Base-by-base conservation (phyloP, 2,888 invertebrate genomes). In the Cotesia congregata region DNA sequence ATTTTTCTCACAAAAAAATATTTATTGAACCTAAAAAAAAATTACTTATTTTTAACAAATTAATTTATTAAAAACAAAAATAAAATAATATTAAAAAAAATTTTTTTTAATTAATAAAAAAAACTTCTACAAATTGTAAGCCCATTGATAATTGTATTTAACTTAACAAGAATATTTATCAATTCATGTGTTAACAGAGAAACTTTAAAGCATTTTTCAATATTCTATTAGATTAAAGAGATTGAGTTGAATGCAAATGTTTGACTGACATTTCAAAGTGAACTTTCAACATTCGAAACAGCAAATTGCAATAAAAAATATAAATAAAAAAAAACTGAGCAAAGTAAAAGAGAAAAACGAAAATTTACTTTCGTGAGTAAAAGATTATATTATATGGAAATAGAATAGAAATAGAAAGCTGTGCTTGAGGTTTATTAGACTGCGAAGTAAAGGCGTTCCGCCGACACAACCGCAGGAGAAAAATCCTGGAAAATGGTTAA, bases 401-500 rank as follows among this genome's bases (percentile, higher is more conserved):
- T 50, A 50, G 40, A 65, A 72, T 61, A 59, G 41, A 17, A 67
- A 41, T 72, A 67, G 39, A 72, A 68, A 72, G 30, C 40, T 38
- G 39, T 38, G 60, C 71, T 67, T 40, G 15, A 65, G 50, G 12
- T 50, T 67, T 76, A 76, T 76, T 59, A 70, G 75, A 59, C 20
- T 40, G 39, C 39, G 50, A 38, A 67, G 30, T 64, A 70, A 70
- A 38, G 60, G 72, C 60, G 17, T 67, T 76, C 41, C 41, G 67
- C 39, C 61, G 40, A 67, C 40, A 70, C 50, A 64, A 62, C 67
- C 30, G 41, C 41, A 60, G 71, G 75, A 65, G 75, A 65, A 76
- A 68, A 77, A 76, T 73, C 70, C 74, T 69, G 72, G 77, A 61
- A 79, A 78, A 80, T 74, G 74, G 80, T 78, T 75, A 78, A 82